phyloP scores from a whole-genome alignment of 2,888 invertebrate genomes.

The Limnephilus lunatus region DNA sequence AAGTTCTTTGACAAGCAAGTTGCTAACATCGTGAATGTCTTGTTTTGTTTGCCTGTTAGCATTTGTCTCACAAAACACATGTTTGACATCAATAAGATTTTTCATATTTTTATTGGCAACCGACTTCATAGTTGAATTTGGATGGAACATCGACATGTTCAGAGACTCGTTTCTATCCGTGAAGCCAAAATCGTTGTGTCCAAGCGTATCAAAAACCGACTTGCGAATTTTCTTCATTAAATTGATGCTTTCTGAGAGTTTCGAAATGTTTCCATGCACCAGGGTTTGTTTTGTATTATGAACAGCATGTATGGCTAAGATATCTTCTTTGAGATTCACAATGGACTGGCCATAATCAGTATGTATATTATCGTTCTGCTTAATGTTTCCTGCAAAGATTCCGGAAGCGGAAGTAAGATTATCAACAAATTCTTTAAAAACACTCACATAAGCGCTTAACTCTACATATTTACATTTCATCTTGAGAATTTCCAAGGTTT shows the following conservation, averaged over 20 bases:
- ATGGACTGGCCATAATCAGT: constrained; percentile 49
- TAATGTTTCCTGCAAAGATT: constrained; percentile 45
- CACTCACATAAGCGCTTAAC: constrained; percentile 36
- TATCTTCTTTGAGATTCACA: constrained; percentile 44
- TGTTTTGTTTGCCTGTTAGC: constrained; percentile 39
- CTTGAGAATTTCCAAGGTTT: constrained; percentile 40
- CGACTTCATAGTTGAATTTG: constrained; percentile 50
- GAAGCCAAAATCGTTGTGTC: constrained; percentile 38
- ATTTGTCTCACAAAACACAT: constrained; percentile 52
- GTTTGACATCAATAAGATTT: constrained; percentile 46
- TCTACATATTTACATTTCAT: constrained; percentile 53
- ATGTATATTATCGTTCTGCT: neutral
- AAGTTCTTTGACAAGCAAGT: constrained; percentile 45
- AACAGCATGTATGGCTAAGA: constrained; percentile 41
- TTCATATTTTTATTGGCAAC: constrained; percentile 34
- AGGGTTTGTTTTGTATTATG: constrained; percentile 36
- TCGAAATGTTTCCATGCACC: constrained; percentile 45
- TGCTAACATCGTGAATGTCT: constrained; percentile 48
- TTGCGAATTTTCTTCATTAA: constrained; percentile 54
- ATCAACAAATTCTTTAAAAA: constrained; percentile 47
- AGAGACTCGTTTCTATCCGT: constrained; percentile 42
- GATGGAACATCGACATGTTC: constrained; percentile 31
- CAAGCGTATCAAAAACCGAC: constrained; percentile 44
- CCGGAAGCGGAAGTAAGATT: constrained; percentile 36
- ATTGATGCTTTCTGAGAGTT: constrained; percentile 46